These are phyloP conservation scores for Synchiropus splendidus DNA, from an alignment of 2,113 vertebrate genomes.

Conservation along the genomic window DNA sequence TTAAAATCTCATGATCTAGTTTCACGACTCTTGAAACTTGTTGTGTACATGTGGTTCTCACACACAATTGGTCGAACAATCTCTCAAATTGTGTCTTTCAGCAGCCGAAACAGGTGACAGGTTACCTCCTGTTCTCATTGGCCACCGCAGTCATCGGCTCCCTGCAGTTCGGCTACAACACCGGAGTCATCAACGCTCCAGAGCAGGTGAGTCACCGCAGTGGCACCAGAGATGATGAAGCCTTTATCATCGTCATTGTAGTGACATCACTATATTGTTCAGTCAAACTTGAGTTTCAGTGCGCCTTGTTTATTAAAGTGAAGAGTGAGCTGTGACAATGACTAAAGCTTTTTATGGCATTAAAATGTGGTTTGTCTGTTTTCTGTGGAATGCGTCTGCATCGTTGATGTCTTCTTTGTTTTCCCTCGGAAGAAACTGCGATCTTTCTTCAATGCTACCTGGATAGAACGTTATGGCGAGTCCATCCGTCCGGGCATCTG, in stretches of 20 bases:
- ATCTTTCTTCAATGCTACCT: slow-evolving; percentile 76
- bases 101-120: slow-evolving; percentile 60
- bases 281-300: no score
- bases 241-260: neutral
- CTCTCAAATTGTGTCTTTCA: neutral
- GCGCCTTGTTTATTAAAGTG: neutral
- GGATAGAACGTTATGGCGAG: slow-evolving; percentile 48
- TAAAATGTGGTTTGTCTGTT: no score
- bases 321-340: no score
- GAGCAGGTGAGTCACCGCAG: slow-evolving; percentile 66
- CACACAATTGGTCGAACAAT: no score
- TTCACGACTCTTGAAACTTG: neutral
- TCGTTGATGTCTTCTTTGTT: neutral
- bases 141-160: slow-evolving; percentile 79
- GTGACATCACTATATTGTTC: no score
- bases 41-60: no score
- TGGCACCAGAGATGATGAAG: neutral
- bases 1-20: neutral
- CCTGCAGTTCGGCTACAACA: slow-evolving; percentile 91
- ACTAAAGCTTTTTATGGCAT: no score
- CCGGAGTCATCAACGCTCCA: slow-evolving; percentile 90
- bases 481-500: slow-evolving; percentile 47
- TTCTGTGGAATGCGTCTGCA: no score
- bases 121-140: slow-evolving; percentile 74
- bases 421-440: slow-evolving; percentile 75